Conservation (phyloP, 2,797 vertebrate species). For the Manis pentadactyla region DNA sequence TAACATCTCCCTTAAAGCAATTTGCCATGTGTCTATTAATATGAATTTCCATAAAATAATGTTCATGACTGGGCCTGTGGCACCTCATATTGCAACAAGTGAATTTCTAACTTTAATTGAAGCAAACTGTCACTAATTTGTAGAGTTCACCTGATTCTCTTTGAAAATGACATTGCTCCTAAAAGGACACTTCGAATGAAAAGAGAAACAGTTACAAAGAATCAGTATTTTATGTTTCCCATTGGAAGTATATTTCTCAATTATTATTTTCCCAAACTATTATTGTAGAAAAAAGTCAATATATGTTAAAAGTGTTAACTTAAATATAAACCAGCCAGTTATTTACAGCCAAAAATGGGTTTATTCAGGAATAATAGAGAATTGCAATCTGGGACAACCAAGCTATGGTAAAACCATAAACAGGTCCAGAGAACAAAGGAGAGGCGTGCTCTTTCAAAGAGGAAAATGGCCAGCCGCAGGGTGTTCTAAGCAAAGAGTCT, state of each 20-base stretch:
- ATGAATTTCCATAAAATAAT: conserved; percentile 65
- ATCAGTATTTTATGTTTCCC: not conserved
- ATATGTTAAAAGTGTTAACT: not conserved
- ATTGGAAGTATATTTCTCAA: not conserved
- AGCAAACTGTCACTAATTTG: conserved; percentile 77
- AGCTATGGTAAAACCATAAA: no score
- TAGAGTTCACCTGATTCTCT: conserved; percentile 72
- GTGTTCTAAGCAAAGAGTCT: no score
- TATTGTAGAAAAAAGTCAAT: not conserved
- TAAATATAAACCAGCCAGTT: no score
- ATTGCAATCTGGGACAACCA: no score
- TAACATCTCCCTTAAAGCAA: conserved; percentile 47
- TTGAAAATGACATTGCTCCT: not conserved
- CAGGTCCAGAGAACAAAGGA: no score
- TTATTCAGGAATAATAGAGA: no score
- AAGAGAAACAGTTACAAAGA: not conserved
- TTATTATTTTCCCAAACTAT: not conserved
- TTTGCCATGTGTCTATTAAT: not conserved
- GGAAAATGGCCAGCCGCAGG: no score
- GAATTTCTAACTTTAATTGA: conserved; percentile 75
- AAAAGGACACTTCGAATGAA: not conserved
- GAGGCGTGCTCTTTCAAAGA: no score
- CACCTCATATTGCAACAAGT: conserved; percentile 79
- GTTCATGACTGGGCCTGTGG: conserved; percentile 18
- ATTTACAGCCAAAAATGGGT: no score